Conservation (phyloP, 1,140 invertebrate genomes). For the Ridgeia piscesae region DNA sequence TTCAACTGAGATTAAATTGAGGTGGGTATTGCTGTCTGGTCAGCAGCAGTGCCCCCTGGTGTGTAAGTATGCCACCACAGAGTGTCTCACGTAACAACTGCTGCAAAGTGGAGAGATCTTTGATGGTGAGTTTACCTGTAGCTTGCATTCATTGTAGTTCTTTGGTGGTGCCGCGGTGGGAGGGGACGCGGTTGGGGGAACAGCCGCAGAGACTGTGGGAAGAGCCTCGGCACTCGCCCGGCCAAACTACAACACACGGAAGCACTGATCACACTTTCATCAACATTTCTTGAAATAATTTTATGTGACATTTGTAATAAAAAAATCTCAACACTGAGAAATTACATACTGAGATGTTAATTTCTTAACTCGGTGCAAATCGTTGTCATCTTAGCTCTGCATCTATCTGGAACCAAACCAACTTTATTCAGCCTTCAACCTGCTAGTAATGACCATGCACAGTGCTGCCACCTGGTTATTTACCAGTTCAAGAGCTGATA, state of each 20-base stretch:
- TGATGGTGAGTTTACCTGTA: constrained; percentile 64
- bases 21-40: too few species aligned
- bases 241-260: not conserved
- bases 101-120: not conserved
- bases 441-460: too few species aligned
- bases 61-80: too few species aligned
- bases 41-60: too few species aligned
- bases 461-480: too few species aligned
- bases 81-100: too few species aligned
- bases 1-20: too few species aligned
- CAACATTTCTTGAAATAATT: not conserved
- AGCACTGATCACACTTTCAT: not conserved
- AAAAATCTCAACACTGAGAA: not conserved
- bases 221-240: constrained; percentile 23
- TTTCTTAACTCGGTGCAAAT: not conserved
- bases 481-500: too few species aligned
- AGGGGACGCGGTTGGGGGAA: constrained; percentile 28
- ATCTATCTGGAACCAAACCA: too few species aligned
- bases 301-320: not conserved
- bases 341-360: not conserved
- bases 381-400: too few species aligned
- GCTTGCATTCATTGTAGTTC: constrained; percentile 58
- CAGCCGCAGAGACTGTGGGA: constrained; percentile 23
- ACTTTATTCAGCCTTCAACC: too few species aligned
- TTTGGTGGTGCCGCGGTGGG: constrained; percentile 34